Evolutionary conservation across 2,888 invertebrate genomes (phyloP), one percentile per base, ranked within the genome.

Genomic region (Perizoma flavofasciatum): DNA sequence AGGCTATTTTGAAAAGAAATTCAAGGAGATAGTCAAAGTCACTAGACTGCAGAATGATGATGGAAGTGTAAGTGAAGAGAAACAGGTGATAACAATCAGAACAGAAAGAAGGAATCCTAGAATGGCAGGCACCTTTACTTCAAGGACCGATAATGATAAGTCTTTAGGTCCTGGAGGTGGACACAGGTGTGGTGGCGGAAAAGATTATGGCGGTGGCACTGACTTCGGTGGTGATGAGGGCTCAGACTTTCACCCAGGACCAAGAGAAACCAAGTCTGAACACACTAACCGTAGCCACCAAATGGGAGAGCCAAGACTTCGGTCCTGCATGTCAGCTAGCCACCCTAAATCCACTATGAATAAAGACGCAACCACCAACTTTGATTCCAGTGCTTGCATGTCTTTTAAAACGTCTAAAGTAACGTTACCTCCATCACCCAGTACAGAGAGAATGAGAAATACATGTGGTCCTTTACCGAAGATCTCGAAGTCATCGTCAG

Each of bases 21-120:
- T 68, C n/a, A 76, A 81, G 62, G 75, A 81, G 68, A 71, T 77
- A n/a, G 70, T 79, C 0, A 82, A 73, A 64, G 67, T 83, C 3
- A 75, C 67, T 6, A 74, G 77, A 55, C 41, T 68, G 9, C 61
- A 70, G 22, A 78, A 82, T 33, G 65, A 69, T 11, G 77, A 82
- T 58, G 83, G 83, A 3, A 78, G 74, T 22, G 59, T 83, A 6
- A 66, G 63, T 8, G 78, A 81, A 65, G 74, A 82, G 61, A 81
- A 75, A 63, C 72, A 77, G 70, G 65, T 75, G 0, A 74, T 81
- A n/a, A 81, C 75, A 8, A 70, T 81, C 2, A 80, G 68, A 63
- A 79, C 75, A 5, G 76, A 80, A 59, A 77, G 60, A 44, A 68
- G 72, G 55, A 66, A 70, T 55, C 72, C 73, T 22, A 56, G 53